Evolutionary conservation across 2,888 invertebrate species (phyloP), one percentile per base, ranked within the genome.

Genomic region (Dryobotodes eremita): DNA sequence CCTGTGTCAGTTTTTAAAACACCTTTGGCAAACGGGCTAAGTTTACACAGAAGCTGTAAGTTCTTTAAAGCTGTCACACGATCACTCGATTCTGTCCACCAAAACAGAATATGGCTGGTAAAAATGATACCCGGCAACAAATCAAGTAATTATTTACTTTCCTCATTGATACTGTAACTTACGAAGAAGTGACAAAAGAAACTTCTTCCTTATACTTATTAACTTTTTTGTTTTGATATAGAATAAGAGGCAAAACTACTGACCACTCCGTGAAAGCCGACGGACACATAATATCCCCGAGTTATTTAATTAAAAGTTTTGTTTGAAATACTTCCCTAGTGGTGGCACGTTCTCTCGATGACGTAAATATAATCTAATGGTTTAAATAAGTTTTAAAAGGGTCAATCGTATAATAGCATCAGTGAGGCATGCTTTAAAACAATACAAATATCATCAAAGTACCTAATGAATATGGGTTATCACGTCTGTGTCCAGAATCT

Each of bases 251-350:
- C 57, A 36, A 66, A 79, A 79, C 42, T 82, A 75, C 57, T 68
- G 36, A 74, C 48, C 71, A 75, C 20, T 57, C 61, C 11, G n/a
- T 20, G 17, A 55, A 62, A 65, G 50, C 50, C 55, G 65, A 65
- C 61, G n/a, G 46, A 71, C 64, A 76, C 50, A 71, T 76, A 71
- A 77, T 83, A 73, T 77, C 59, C 61, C 26, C 0, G 65, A 77
- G 77, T 86, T 75, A 83, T 85, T 77, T 86, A 73, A 86, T 85
- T 76, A 85, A 83, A 86, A 86, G 64, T 86, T 86, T 76, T 57
- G 71, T 78, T 77, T 68, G 64, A 71, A 77, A 77, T 66, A 75
- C 75, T 68, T 46, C 50, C 61, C 50, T n/a, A 59, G 59, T 68
- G 36, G 6, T 46, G 26, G 8, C n/a, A 17, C 57, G 1, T 69